Evolutionary conservation across 30 jellyfish, hydroid and myxozoan genomes (phyloP).

Genomic region (Aurelia sp.): DNA sequence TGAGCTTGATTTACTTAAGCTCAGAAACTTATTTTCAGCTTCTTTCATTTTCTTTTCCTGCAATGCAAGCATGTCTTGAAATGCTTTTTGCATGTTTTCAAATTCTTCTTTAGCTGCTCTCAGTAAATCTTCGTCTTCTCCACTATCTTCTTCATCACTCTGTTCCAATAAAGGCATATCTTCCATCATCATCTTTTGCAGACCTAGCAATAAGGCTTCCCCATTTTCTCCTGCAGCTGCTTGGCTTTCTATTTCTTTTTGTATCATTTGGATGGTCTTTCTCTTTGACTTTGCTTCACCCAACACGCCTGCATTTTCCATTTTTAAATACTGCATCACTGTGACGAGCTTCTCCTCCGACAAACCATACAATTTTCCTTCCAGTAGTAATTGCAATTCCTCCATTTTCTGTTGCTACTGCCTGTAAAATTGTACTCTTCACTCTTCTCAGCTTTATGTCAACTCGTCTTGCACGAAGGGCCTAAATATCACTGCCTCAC

Average conservation of each 20-base stretch:
- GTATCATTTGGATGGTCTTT: conserved; percentile 36
- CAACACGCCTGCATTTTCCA: conserved; percentile 24
- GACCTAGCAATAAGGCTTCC: conserved; percentile 41
- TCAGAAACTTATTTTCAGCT: conserved; percentile 35
- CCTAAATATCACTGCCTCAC: too few species aligned
- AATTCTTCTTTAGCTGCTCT: conserved; percentile 43
- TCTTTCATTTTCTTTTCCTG: conserved; percentile 53
- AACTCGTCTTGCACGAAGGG: too few species aligned
- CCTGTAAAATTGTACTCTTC: conserved; percentile 7
- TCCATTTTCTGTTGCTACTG: conserved; percentile 26
- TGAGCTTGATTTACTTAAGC: neutral
- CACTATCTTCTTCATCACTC: conserved; percentile 21
- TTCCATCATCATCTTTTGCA: conserved; percentile 19
- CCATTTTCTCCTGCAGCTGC: conserved; percentile 55
- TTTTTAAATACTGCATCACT: conserved; percentile 8
- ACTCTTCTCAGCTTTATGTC: neutral
- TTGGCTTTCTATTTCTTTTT: conserved; percentile 41
- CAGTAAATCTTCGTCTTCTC: conserved; percentile 33
- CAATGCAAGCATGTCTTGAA: conserved; percentile 16
- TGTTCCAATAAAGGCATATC: conserved; percentile 34
- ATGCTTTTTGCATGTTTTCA: conserved; percentile 24
- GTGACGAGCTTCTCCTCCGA: conserved; percentile 12
- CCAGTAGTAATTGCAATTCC: conserved; percentile 23
- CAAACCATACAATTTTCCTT: conserved; percentile 14
- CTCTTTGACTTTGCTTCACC: conserved; percentile 50